Conservation (phyloP, 2,113 vertebrate genomes). For the Rhagologus leucostigma region DNA sequence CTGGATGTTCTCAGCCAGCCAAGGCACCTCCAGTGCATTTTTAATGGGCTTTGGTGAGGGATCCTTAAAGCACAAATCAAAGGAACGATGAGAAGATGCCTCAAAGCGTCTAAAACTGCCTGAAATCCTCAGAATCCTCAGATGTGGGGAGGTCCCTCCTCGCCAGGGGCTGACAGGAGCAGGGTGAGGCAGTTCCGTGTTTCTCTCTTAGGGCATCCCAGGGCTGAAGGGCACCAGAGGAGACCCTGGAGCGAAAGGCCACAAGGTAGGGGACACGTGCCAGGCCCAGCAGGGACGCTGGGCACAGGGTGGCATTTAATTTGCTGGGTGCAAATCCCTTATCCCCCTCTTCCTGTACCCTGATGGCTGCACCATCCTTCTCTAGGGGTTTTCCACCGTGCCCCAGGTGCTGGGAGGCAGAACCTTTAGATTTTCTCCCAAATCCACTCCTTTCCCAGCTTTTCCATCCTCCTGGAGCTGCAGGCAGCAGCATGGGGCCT, state of each 20-base stretch:
- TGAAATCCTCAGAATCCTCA: neutral
- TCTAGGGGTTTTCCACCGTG: rapidly evolving
- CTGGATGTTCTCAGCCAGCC: neutral
- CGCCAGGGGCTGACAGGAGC: neutral
- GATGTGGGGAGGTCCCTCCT: neutral
- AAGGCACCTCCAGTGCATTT: neutral
- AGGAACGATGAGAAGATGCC: neutral
- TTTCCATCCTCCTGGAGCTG: neutral
- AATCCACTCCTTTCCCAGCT: neutral
- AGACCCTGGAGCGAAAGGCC: slow-evolving; percentile 72
- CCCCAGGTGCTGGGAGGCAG: neutral
- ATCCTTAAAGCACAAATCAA: neutral
- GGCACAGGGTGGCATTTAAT: neutral
- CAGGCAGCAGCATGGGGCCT: neutral
- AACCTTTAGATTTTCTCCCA: neutral
- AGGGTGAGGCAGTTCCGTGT: neutral
- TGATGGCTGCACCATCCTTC: neutral
- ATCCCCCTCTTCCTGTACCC: neutral
- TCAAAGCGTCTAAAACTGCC: neutral
- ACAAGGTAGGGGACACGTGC: slow-evolving; percentile 62
- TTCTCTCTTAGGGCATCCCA: slow-evolving; percentile 69
- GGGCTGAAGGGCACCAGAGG: slow-evolving; percentile 76
- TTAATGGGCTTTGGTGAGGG: neutral
- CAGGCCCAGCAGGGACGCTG: neutral
- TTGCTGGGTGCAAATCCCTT: neutral